Base-by-base conservation (phyloP, 2,797 vertebrate genomes). In the Acanthurus lineatus region DNA sequence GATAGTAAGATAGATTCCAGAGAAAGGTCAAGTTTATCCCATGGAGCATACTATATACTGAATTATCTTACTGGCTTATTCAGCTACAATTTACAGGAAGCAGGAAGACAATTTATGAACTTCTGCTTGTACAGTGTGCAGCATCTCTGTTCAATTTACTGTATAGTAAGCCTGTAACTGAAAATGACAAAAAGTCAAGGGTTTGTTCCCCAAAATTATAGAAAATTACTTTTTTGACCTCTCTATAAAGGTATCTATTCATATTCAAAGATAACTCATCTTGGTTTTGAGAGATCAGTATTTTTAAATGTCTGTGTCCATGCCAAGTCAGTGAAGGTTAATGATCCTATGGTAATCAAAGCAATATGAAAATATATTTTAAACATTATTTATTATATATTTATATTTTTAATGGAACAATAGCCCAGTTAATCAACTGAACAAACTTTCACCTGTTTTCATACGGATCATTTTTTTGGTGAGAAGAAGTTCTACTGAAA, bases 1-100 rank as follows among this genome's bases (percentile, higher is more conserved):
- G 44, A 73, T 51, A 71, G 12, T 28, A 48, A 16, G 56, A 53
- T 70, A 65, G 12, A 65, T 60, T 56, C 5, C 71, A 0, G 20
- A 1, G 12, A 76, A 51, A 68, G 15, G 60, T 58, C 62, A 53
- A 2, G 35, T 62, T 20, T 45, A 65, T 44, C 32, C 58, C 20
- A 57, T 6, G 11, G 58, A 40, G 9, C 47, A 44, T 48, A 51
- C 28, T 25, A 3, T 25, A 25, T 25, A 42, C 42, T 45, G 52
- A 65, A 28, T 69, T 6, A 48, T 28, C 8, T 44, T 32, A 20
- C 0, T 45, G 20, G 59, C 17, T 68, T 22, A 58, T 58, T 66
- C 57, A 67, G 14, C 5, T 67, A 35, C 2, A 58, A 63, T 64
- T 4, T 40, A 22, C 9, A 73, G 62, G 15, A 67, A 62, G 14